phyloP scores from a whole-genome alignment of 2,888 invertebrate genomes.

The Cantharis flavilabris region DNA sequence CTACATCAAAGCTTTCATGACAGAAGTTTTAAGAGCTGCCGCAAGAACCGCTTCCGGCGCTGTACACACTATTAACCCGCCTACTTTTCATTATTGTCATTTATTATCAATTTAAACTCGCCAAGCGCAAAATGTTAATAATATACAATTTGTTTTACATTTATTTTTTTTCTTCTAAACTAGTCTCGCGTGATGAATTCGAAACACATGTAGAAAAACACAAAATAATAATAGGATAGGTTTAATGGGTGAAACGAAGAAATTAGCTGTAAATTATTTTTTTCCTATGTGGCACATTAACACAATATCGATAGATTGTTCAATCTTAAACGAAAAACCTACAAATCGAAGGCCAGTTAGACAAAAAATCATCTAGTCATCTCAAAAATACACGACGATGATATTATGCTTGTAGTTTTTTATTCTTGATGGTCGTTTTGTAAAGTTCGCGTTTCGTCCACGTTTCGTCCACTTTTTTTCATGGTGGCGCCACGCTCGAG shows the following conservation, averaged over 20 bases:
- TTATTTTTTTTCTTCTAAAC: slow-evolving; percentile 37
- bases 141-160: slow-evolving; percentile 54
- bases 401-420: slow-evolving; percentile 18
- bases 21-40: slow-evolving; percentile 44
- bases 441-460: slow-evolving; percentile 43
- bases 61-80: slow-evolving; percentile 50
- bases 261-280: slow-evolving; percentile 42
- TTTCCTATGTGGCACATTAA: slow-evolving; percentile 5
- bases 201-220: slow-evolving; percentile 36
- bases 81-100: slow-evolving; percentile 56
- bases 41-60: slow-evolving; percentile 50
- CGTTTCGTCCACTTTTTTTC: slow-evolving; percentile 45
- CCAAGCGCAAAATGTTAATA: slow-evolving; percentile 56
- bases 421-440: slow-evolving; percentile 28
- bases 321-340: background rate
- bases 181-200: slow-evolving; percentile 42
- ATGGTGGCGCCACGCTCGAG: slow-evolving; percentile 51
- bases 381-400: slow-evolving; percentile 4
- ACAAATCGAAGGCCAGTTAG: background rate
- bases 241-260: slow-evolving; percentile 40
- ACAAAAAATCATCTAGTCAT: background rate
- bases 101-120: slow-evolving; percentile 56
- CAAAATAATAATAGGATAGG: slow-evolving; percentile 37
- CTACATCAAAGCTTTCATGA: slow-evolving; percentile 34
- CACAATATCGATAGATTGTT: background rate